Evolutionary conservation across 2,888 invertebrate genomes (phyloP).

Genomic region (Dicyrtomina minuta): DNA sequence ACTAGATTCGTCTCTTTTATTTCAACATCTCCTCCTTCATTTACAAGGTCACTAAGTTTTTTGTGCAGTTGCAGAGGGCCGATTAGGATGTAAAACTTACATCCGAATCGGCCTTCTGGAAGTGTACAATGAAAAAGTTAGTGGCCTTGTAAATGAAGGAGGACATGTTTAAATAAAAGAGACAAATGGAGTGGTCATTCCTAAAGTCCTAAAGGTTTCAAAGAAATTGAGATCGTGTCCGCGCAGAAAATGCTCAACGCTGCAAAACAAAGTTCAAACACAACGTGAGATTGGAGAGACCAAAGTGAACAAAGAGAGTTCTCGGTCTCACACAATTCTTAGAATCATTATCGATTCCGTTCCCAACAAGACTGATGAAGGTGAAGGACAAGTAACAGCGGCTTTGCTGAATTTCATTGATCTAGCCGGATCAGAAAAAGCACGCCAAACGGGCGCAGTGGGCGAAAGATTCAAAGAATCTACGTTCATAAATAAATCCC

Average conservation of each 20-base stretch:
- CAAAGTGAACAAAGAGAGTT: conserved; percentile 84
- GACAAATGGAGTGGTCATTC: conserved; percentile 64
- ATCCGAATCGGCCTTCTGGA: conserved; percentile 81
- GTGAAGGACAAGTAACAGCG: conserved; percentile 68
- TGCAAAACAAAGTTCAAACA: conserved; percentile 61
- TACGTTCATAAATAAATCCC: conserved; percentile 72
- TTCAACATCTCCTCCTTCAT: conserved; percentile 60
- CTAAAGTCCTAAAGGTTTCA: conserved; percentile 65
- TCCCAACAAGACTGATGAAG: conserved; percentile 44
- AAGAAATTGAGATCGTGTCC: conserved; percentile 65
- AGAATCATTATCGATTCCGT: conserved; percentile 68
- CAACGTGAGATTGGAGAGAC: conserved; percentile 75
- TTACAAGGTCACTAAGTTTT: conserved; percentile 73
- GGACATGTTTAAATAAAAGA: conserved; percentile 62
- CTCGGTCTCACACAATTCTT: too few relatives aligned
- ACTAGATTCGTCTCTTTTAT: conserved; percentile 64
- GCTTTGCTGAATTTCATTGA: conserved; percentile 86
- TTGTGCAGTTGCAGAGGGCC: conserved; percentile 89
- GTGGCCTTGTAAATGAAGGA: conserved; percentile 68
- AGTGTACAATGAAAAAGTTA: conserved; percentile 82
- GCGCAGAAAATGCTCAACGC: conserved; percentile 63
- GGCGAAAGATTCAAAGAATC: conserved; percentile 82
- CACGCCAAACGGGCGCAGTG: conserved; percentile 73
- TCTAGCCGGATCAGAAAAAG: conserved; percentile 83
- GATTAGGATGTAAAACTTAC: too few relatives aligned